Conservation (phyloP, 2,888 invertebrate species). For the Teleiodes luculella region DNA sequence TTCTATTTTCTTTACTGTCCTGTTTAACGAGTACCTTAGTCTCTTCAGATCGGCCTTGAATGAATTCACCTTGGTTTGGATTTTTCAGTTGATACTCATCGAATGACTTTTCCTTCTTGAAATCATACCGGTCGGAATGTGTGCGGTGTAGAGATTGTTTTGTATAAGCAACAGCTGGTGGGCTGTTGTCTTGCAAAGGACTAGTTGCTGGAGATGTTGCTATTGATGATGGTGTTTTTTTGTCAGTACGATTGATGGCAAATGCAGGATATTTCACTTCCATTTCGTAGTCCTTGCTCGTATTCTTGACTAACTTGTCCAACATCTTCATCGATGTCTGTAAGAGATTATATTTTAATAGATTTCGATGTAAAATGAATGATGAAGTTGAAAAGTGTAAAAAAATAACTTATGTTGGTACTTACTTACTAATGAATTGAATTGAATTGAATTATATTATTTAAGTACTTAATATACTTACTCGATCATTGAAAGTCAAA, state of each 20-base stretch:
- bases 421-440: no score
- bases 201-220: neutral
- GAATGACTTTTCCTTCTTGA: slow-evolving; percentile 34
- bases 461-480: slow-evolving; percentile 47
- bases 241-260: slow-evolving; percentile 28
- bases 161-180: slow-evolving; percentile 45
- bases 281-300: slow-evolving; percentile 42
- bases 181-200: slow-evolving; percentile 37
- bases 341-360: slow-evolving; percentile 30
- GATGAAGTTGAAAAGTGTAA: no score
- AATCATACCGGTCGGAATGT: slow-evolving; percentile 51
- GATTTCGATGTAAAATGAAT: no score
- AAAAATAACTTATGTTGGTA: no score
- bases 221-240: slow-evolving; percentile 11
- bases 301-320: slow-evolving; percentile 70
- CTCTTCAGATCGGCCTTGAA: slow-evolving; percentile 50
- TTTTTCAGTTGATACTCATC: slow-evolving; percentile 49
- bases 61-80: slow-evolving; percentile 40
- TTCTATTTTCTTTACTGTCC: slow-evolving; percentile 61
- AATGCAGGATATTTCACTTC: slow-evolving; percentile 49
- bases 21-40: slow-evolving; percentile 60
- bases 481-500: slow-evolving; percentile 83
- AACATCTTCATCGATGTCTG: slow-evolving; percentile 82
- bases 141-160: slow-evolving; percentile 50
- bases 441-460: no score